Base-by-base conservation (phyloP, 2,113 vertebrate species). In the Hippocampus guttulatus region DNA sequence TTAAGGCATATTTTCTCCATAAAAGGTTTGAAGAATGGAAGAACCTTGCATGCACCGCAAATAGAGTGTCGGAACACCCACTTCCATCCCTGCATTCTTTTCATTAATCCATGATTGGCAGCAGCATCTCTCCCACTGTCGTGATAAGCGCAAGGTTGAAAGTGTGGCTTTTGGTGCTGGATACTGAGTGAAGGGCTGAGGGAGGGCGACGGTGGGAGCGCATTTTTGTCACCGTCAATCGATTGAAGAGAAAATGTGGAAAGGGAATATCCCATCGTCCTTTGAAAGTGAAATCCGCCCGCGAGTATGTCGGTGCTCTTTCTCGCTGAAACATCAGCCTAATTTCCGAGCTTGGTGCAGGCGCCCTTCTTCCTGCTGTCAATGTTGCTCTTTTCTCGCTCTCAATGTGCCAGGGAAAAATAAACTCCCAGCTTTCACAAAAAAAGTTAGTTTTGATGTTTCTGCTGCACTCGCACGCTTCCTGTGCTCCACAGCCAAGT, bases 331-430 rank as follows among this genome's bases (percentile, higher is more conserved):
- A 3, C 58, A 47, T 72, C 33, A 41, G 49, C 12, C 30, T 78
- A 11, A 41, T 63, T 69, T 70, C 67, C 66, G 69, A 73, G 41
- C 60, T 23, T 33, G 38, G 41, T 67, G 43, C 64, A 67, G 45
- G 69, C 55, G 67, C 63, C 41, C 38, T 14, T 81, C 62, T 63
- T 30, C 64, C 63, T 67, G 23, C 69, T 74, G 64, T 75, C 65
- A 68, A 25, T 71, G 70, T 49, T 40, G 14, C 47, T 70, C 60
- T 43, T 51, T 68, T 25, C 57, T 27, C 15, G 45, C 69, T 60
- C 18, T 51, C 69, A 33, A 71, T 54, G 23, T 51, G 64, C 30
- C 27, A 15, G 27, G 55, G 66, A 68, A 43, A 80, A 73, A 76
- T 69, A 10, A 77, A 69, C 49, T 80, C 40, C 64, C 68, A 71